These are phyloP conservation scores for Ictidomys tridecemlineatus DNA, from an alignment of 2,113 vertebrate genomes.

Conservation along the genomic window DNA sequence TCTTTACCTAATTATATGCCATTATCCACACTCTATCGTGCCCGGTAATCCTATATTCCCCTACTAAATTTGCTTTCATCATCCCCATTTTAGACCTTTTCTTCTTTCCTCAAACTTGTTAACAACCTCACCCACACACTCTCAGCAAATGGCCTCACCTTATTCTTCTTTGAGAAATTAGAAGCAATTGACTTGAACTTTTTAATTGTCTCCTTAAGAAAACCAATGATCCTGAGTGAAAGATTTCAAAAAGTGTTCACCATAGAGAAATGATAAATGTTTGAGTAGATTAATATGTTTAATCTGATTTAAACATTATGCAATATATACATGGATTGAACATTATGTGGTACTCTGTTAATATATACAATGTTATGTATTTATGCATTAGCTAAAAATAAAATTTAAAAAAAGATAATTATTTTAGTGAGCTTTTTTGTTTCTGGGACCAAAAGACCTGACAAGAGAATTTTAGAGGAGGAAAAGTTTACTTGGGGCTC, in stretches of 20 bases:
- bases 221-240: not conserved
- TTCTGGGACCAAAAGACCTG: too few relatives aligned
- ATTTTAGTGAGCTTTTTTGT: too few relatives aligned
- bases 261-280: not conserved
- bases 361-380: not conserved
- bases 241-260: not conserved
- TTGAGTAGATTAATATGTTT: not conserved
- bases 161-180: not conserved
- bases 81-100: not conserved
- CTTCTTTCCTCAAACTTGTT: not conserved
- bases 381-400: not conserved
- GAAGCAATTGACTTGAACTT: constrained; percentile 4
- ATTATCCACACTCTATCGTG: not conserved
- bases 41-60: not conserved
- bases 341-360: not conserved
- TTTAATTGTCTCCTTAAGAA: not conserved
- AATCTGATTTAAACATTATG: too few relatives aligned
- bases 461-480: too few relatives aligned
- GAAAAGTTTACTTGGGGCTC: too few relatives aligned
- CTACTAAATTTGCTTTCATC: not conserved
- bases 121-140: not conserved
- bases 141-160: not conserved
- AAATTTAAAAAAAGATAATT: not conserved
- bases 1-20: not conserved
- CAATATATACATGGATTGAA: too few relatives aligned